A percentile compares a stretch with the other conserved stretches of the same genome.
phyloP scores from a whole-genome alignment of 2,113 vertebrate species.

The Xiphias gladius region DNA sequence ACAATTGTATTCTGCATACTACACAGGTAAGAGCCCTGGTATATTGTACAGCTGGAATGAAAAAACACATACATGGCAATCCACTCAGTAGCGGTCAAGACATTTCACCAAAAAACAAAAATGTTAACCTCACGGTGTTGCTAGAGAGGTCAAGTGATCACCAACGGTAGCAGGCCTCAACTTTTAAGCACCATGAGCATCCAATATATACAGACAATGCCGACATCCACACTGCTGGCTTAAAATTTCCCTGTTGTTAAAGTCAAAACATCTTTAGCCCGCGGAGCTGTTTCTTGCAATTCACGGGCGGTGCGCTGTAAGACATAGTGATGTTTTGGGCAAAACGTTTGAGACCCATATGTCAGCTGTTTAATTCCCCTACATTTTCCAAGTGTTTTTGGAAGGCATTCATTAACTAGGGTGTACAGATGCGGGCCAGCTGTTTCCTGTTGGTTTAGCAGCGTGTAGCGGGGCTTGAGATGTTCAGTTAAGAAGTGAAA shows the following conservation, averaged over 20 bases:
- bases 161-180: too few relatives aligned
- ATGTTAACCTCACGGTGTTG: too few relatives aligned
- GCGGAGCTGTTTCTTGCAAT: not conserved
- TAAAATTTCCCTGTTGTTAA: too few relatives aligned
- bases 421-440: conserved; percentile 16
- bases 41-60: not conserved
- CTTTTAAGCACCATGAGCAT: too few relatives aligned
- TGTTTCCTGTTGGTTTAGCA: conserved; percentile 5
- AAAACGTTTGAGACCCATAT: not conserved
- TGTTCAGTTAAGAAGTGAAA: conserved; percentile 30
- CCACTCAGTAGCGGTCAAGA: too few relatives aligned
- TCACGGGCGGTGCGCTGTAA: not conserved
- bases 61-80: not conserved
- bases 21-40: not conserved
- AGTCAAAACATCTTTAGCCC: not conserved
- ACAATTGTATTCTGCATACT: not conserved
- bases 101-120: too few relatives aligned
- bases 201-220: too few relatives aligned
- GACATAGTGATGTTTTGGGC: not conserved
- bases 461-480: not conserved
- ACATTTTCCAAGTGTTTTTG: not conserved
- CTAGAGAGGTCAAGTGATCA: too few relatives aligned
- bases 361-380: conserved; percentile 3
- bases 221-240: not conserved
- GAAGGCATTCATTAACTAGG: conserved; percentile 8